These are phyloP conservation scores for Daphoenositta chrysoptera DNA, from an alignment of 2,113 vertebrate species.

Conservation along the genomic window DNA sequence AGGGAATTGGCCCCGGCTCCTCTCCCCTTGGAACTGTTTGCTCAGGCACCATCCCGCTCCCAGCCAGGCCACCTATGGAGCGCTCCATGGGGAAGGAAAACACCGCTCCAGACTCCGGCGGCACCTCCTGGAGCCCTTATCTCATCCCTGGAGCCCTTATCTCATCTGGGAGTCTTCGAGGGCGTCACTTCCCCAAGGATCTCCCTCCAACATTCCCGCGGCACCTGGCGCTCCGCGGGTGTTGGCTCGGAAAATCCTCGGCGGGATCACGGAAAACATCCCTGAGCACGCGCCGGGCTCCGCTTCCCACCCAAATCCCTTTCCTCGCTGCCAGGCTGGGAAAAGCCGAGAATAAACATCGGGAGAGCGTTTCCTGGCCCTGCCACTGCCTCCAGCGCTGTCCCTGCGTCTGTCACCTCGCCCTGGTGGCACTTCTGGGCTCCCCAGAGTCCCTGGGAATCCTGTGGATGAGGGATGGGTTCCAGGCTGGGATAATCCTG, in stretches of 20 bases:
- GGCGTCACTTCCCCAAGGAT: background rate
- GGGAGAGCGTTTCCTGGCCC: background rate
- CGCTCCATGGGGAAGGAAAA: background rate
- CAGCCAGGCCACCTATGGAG: background rate
- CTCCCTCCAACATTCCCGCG: background rate
- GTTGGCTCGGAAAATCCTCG: background rate
- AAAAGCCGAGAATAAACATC: fast-evolving
- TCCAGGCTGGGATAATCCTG: background rate
- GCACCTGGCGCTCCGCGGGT: background rate
- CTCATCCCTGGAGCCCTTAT: background rate
- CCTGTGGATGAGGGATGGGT: background rate
- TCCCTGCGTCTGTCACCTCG: background rate
- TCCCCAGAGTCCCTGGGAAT: fast-evolving
- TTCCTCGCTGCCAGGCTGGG: background rate
- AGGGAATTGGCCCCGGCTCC: constrained; percentile 39
- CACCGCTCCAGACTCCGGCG: background rate
- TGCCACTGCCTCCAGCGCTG: fast-evolving
- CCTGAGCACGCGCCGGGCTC: background rate
- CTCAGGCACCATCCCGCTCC: background rate
- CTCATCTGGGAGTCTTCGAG: background rate
- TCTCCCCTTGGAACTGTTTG: background rate
- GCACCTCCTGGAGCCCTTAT: background rate
- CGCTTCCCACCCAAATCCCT: background rate
- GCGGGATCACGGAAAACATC: fast-evolving
- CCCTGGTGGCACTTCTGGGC: background rate